Base-by-base conservation (phyloP, 2,113 vertebrate genomes). In the Tenrec ecaudatus region DNA sequence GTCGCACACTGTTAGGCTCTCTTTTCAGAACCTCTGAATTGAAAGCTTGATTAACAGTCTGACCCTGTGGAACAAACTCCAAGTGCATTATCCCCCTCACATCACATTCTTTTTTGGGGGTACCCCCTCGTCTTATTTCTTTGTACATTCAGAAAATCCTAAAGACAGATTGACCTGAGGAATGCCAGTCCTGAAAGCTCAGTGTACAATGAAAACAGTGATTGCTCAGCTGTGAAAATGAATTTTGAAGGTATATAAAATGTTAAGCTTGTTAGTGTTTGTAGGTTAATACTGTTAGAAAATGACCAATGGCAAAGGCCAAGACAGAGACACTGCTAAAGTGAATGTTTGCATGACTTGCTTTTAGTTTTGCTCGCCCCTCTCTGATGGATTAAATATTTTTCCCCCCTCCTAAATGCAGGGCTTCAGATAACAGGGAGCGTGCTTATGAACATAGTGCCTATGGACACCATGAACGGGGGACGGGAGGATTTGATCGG, bases 381-480 rank as follows among this genome's bases (percentile, higher is more conserved):
- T 92, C 96, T 97, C 97, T 97, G 97, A 98, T 88, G 95, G 86
- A 95, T 93, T 95, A 92, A 47, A 3, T 98, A 62, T 98, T 98
- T 98, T 96, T 98, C 97, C 98, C 47, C 97, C 98, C 97, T 98
- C 98, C 97, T 98, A 97, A 98, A 97, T 97, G 97, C 98, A 99
- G 99, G 99, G 98, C 99, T 98, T 98, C 99, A 97, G 99, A 99
- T 96, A 99, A 98, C 98, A 99, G 99, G 98, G 99, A 99, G 97
- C 99, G 99, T 98, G 98, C 98, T 96, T 99, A 99, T 96, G 99
- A 99, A 98, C 99, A 99, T 98, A 98, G 98, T 99, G 98, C 99
- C 98, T 99, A 99, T 98, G 99, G 99, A 99, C 99, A 99, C 98
- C 99, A 99, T 93, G 99, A 99, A 97, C 99, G 99, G 96, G 98